Evolutionary conservation across 2,888 invertebrate genomes (phyloP), one percentile per base, ranked within the genome.

Genomic region (Oligia strigilis): DNA sequence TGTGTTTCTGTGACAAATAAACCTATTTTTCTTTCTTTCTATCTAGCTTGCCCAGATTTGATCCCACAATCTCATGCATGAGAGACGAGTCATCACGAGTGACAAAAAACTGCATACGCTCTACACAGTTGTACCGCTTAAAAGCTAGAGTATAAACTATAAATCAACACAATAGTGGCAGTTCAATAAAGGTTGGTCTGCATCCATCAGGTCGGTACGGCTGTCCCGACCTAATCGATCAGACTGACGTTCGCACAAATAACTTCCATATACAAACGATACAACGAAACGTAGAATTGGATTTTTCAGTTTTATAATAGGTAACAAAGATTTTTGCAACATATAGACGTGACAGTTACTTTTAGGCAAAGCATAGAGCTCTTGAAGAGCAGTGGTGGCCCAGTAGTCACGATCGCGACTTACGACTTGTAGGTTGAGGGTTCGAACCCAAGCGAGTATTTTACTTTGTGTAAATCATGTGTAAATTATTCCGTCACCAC

Each of bases 181-280:
- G 87, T 85, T 85, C 87, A 89, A 91, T 91, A 91, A 87, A 91
- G 87, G 85, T 85, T 65, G 71, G 73, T 67, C 52, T 76, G 81
- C 81, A 88, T 90, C 87, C 84, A 89, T 90, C 90, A 90, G 80
- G 73, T 75, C 72, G 82, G 74, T 81, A 71, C 79, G 76, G 84
- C 73, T 83, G 84, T 84, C 66, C 74, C 75, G 67, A 73, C 23
- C 77, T 62, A 78, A 90, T 90, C 85, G 75, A 88, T 90, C 89
- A 88, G 77, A 67, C 73, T 83, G 85, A 78, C 82, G 49, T 78
- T 66, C 64, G 67, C 67, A 65, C 75, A 81, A 85, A 88, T 85
- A 77, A 78, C 73, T 77, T 66, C 58, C 14, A 67, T 74, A 74
- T 74, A 67, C 74, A 67, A 74, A 58, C 75, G 55, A 23, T 71